Evolutionary conservation across 2,888 invertebrate species (phyloP).

Genomic region (Habrosyne pyritoides): DNA sequence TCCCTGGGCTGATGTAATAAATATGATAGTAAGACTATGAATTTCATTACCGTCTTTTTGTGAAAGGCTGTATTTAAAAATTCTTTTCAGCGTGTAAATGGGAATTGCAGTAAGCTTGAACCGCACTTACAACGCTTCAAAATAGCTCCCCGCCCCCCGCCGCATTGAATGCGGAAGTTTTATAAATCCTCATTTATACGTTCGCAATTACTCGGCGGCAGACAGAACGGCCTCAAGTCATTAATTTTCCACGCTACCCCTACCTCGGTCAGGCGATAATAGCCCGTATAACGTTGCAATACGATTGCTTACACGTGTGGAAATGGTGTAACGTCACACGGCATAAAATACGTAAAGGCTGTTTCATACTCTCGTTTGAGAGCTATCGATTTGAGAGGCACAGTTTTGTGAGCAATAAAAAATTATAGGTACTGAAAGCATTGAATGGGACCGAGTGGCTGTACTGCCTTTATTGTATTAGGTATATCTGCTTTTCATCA

Average conservation of each 20-base stretch:
- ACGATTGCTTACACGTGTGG: background rate
- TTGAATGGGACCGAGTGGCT: background rate
- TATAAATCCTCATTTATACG: constrained; percentile 2
- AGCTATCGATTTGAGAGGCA: background rate
- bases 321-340: background rate
- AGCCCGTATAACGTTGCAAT: background rate
- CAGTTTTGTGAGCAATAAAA: background rate
- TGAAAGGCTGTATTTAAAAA: no score
- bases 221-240: constrained; percentile 2
- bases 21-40: no score
- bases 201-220: background rate
- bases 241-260: background rate
- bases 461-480: background rate
- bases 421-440: no score
- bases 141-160: no score
- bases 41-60: no score
- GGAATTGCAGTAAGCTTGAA: background rate
- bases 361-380: background rate
- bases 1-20: no score
- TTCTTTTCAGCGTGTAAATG: no score
- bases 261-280: background rate
- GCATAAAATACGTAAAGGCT: background rate
- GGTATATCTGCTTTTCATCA: no score
- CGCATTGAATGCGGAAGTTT: background rate
- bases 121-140: background rate